phyloP scores from a whole-genome alignment of 2,888 invertebrate species.

The Tachystola acroxantha region DNA sequence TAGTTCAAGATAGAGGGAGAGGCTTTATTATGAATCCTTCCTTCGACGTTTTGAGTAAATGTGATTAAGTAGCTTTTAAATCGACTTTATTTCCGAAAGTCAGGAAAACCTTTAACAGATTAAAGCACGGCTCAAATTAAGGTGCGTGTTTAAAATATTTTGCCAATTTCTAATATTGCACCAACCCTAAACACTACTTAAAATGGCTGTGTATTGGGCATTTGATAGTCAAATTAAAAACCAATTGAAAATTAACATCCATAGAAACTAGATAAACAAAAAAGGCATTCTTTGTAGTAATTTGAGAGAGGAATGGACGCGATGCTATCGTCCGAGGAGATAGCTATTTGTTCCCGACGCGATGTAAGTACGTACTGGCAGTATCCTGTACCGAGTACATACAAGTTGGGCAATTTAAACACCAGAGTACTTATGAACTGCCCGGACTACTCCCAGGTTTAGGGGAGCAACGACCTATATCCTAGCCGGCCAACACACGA shows the following conservation, averaged over 20 bases:
- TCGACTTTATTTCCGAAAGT: no score
- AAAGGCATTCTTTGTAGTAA: background rate
- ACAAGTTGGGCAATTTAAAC: conserved; percentile 74
- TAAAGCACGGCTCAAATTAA: no score
- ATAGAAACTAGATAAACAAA: background rate
- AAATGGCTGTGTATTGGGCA: no score
- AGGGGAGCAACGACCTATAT: conserved; percentile 78
- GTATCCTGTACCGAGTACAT: conserved; percentile 71
- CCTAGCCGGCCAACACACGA: conserved; percentile 54
- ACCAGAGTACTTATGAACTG: conserved; percentile 70
- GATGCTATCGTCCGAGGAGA: conserved; percentile 6
- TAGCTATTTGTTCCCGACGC: conserved; percentile 4
- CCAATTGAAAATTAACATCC: background rate
- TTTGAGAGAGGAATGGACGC: conserved; percentile 1
- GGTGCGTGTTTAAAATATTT: no score
- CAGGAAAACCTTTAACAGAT: no score
- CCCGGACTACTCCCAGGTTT: conserved; percentile 73
- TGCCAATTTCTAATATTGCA: no score
- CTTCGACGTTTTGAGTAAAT: no score
- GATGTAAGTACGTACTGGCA: conserved; percentile 23
- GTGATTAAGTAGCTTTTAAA: no score
- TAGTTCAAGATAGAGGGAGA: no score
- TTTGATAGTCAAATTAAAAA: no score
- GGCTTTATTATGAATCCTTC: no score
- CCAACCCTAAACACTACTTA: no score